These are phyloP conservation scores for Carcharodon carcharias DNA, from an alignment of 2,797 vertebrate genomes.

Conservation along the genomic window DNA sequence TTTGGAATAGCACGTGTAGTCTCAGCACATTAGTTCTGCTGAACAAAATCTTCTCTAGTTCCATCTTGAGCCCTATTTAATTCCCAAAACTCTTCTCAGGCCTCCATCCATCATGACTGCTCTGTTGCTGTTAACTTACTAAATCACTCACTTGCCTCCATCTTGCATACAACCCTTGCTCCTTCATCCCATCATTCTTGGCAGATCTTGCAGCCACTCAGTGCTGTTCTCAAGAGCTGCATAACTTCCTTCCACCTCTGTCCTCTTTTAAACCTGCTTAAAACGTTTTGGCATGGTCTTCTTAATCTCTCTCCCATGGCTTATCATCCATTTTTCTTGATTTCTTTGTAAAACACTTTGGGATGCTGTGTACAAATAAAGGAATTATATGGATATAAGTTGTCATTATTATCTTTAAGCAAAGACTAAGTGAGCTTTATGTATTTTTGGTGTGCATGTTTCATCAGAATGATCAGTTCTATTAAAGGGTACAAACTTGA, in stretches of 20 bases:
- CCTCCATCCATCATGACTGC: neutral
- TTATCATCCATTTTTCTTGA: neutral
- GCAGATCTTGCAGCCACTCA: neutral
- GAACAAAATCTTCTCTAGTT: neutral
- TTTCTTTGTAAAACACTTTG: neutral
- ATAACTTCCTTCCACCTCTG: neutral
- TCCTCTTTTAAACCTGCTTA: neutral
- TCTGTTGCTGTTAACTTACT: neutral
- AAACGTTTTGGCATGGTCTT: neutral
- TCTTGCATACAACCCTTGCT: neutral
- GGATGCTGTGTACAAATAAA: neutral
- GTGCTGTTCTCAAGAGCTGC: neutral
- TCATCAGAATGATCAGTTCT: neutral
- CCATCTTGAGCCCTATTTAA: neutral
- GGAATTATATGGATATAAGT: neutral
- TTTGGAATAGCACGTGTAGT: neutral
- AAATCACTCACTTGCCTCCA: neutral
- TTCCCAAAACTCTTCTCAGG: neutral
- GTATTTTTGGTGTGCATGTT: neutral
- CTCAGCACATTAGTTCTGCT: neutral
- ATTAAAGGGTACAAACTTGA: neutral
- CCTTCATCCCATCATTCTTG: neutral
- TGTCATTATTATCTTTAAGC: neutral
- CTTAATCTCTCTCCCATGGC: neutral
- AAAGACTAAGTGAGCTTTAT: neutral